phyloP scores from a whole-genome alignment of 2,888 invertebrate species.

The Poecilobothrus nobilitatus region DNA sequence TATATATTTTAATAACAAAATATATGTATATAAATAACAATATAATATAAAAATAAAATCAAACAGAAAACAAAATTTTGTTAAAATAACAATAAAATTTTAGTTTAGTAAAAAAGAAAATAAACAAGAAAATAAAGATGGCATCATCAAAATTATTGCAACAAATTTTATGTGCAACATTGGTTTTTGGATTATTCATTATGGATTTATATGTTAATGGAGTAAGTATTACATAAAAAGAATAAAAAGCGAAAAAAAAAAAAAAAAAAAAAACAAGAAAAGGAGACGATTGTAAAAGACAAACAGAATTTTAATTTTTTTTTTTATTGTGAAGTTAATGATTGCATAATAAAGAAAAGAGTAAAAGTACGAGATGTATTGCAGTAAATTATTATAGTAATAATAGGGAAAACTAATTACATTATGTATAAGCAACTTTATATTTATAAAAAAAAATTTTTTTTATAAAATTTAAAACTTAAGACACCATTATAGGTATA shows the following conservation, averaged over 20 bases:
- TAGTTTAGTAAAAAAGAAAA: background rate
- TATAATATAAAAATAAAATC: background rate
- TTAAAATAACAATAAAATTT: background rate
- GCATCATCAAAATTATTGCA: slow-evolving; percentile 20
- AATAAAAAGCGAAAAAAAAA: background rate
- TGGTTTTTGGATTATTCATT: slow-evolving; percentile 35
- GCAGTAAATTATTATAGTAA: background rate
- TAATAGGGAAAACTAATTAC: no score
- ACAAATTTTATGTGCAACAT: slow-evolving; percentile 23
- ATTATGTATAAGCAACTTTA: no score
- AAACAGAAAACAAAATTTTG: background rate
- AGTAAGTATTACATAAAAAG: slow-evolving; percentile 34
- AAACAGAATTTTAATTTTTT: background rate
- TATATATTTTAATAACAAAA: no score
- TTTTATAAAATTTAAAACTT: no score
- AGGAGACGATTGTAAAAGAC: no score
- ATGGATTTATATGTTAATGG: slow-evolving; percentile 43
- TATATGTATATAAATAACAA: background rate
- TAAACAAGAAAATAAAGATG: background rate
- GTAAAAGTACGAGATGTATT: background rate
- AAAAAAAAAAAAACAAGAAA: background rate
- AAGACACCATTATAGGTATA: no score
- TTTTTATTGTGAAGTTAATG: background rate
- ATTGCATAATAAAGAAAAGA: background rate
- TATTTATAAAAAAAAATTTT: no score